Conservation (phyloP, 2,888 invertebrate genomes). For the Piscicola geometra region DNA sequence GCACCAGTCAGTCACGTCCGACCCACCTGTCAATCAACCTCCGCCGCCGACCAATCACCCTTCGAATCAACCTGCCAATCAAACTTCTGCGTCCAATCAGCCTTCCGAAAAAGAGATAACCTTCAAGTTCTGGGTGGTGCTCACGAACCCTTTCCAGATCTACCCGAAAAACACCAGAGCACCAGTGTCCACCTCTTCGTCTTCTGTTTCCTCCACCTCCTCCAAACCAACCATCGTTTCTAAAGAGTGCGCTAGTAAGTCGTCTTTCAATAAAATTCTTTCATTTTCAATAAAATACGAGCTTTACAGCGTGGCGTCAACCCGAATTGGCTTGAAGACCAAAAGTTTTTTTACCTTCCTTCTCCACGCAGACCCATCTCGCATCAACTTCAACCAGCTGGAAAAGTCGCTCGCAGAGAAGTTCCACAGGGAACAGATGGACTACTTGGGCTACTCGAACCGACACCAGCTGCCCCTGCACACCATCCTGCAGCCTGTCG, state of each 20-base stretch:
- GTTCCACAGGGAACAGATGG: conserved; percentile 23
- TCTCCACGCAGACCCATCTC: conserved; percentile 18
- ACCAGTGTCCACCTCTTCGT: conserved; percentile 64
- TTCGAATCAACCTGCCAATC: not conserved
- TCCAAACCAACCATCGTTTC: not conserved
- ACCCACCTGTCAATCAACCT: not conserved
- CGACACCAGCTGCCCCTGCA: conserved; percentile 30
- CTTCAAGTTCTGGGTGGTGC: conserved; percentile 58
- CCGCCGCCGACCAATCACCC: not conserved
- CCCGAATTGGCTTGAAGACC: too few relatives aligned
- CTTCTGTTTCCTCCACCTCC: not conserved
- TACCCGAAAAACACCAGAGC: conserved; percentile 55
- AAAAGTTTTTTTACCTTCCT: not conserved
- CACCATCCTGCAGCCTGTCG: conserved; percentile 27
- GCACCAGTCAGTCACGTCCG: not conserved
- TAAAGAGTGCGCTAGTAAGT: conserved; percentile 25
- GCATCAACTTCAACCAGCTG: conserved; percentile 20
- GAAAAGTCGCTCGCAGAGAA: conserved; percentile 26
- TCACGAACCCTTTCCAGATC: conserved; percentile 59
- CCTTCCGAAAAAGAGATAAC: not conserved
- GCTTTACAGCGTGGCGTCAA: conserved; percentile 2
- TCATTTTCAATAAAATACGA: too few relatives aligned
- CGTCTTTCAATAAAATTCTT: too few relatives aligned
- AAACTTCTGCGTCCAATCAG: not conserved
- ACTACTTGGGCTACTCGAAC: conserved; percentile 34